A percentile compares a stretch with the other conserved stretches of the same genome.
Conservation (phyloP, 2,113 vertebrate genomes). For the Dasyornis broadbenti region DNA sequence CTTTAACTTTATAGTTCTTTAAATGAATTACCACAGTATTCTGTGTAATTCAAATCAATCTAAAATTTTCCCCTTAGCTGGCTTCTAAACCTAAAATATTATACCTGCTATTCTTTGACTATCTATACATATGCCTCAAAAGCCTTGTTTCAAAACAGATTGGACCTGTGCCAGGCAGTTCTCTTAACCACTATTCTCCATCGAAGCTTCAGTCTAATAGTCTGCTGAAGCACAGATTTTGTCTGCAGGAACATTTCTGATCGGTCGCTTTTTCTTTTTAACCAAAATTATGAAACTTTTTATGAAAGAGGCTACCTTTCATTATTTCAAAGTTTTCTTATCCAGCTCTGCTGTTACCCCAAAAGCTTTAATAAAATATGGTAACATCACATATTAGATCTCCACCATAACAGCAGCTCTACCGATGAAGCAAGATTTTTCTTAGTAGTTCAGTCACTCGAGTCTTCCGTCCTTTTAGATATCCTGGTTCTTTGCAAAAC, state of each 20-base stretch:
- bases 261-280: fast-evolving
- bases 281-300: background rate
- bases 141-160: background rate
- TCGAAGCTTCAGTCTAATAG: background rate
- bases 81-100: background rate
- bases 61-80: background rate
- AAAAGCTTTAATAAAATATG: background rate
- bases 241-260: background rate
- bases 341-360: background rate
- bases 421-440: background rate
- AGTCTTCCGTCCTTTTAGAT: constrained; percentile 31
- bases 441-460: background rate
- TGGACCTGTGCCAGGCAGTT: background rate
- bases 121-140: background rate
- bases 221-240: background rate
- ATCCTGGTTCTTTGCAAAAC: background rate
- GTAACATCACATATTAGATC: background rate
- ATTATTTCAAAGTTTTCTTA: background rate
- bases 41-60: background rate
- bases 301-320: background rate
- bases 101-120: background rate
- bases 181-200: background rate
- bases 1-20: background rate
- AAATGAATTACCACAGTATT: background rate
- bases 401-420: background rate